A percentile compares a stretch with the other conserved stretches of the same genome.
Conservation (phyloP, 1,140 invertebrate species). For the Plectrocnemia conspersa region DNA sequence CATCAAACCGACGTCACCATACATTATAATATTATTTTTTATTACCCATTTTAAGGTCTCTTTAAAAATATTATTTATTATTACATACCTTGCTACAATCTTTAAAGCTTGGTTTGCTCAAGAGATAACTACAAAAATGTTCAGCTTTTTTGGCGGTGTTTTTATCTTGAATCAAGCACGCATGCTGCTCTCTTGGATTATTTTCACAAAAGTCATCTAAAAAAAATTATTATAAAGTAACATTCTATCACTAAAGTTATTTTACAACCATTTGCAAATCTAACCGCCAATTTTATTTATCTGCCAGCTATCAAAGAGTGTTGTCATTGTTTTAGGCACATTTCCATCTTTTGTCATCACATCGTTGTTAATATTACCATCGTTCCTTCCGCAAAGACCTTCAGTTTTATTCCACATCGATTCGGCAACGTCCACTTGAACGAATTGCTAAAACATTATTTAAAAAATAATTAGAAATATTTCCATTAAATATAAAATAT, state of each 20-base stretch:
- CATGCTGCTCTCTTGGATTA: constrained; percentile 48
- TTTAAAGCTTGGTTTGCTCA: constrained; percentile 59
- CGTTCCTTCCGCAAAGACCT: constrained; percentile 75
- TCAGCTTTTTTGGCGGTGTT: constrained; percentile 50
- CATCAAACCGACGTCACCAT: no score
- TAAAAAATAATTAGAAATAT: constrained; percentile 15
- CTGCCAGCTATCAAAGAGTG: constrained; percentile 64
- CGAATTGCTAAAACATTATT: constrained; percentile 47
- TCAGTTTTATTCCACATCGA: constrained; percentile 71
- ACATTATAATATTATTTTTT: no score
- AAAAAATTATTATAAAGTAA: constrained; percentile 5
- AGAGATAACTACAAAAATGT: constrained; percentile 58
- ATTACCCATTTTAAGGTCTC: neutral
- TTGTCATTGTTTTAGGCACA: constrained; percentile 45
- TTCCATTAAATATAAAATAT: neutral
- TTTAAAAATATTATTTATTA: constrained; percentile 21
- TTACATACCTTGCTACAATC: constrained; percentile 56
- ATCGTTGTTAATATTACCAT: constrained; percentile 68
- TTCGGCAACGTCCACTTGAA: constrained; percentile 61
- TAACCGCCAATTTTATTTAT: constrained; percentile 60
- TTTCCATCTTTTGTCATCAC: constrained; percentile 57
- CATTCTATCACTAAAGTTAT: neutral
- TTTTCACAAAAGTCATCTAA: constrained; percentile 56
- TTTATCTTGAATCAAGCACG: constrained; percentile 44
- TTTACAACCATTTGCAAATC: neutral